Conservation (phyloP, 2,888 invertebrate genomes). For the Sarcophaga caerulescens region DNA sequence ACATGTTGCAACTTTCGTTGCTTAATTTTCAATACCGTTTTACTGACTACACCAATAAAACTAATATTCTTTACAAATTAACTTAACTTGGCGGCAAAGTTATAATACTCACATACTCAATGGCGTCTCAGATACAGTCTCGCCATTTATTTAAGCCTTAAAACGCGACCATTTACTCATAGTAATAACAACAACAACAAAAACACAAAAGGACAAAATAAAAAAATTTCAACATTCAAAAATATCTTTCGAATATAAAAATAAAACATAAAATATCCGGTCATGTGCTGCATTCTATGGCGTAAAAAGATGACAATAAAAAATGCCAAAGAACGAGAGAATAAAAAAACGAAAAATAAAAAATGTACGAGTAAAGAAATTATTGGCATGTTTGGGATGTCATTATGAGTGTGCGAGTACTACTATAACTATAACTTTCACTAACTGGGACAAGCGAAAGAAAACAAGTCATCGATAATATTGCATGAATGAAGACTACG, state of each 20-base stretch:
- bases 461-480: conserved; percentile 54
- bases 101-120: conserved; percentile 56
- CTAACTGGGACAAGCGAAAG: conserved; percentile 35
- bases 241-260: conserved; percentile 2
- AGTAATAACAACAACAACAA: conserved; percentile 3
- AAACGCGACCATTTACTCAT: conserved; percentile 59
- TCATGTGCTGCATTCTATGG: conserved; percentile 24
- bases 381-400: conserved; percentile 65
- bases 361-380: conserved; percentile 49
- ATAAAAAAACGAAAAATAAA: conserved; percentile 27
- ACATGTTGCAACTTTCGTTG: neutral
- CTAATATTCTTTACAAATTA: conserved; percentile 50
- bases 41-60: neutral
- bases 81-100: conserved; percentile 67
- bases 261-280: conserved; percentile 28
- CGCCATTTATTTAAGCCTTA: conserved; percentile 65
- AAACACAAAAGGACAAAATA: conserved; percentile 1
- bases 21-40: neutral
- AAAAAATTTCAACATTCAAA: neutral
- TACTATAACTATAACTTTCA: conserved; percentile 50
- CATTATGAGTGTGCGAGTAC: conserved; percentile 39
- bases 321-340: conserved; percentile 45
- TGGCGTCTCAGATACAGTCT: conserved; percentile 60
- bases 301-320: conserved; percentile 46
- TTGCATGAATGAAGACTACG: too few species aligned